Base-by-base conservation (phyloP, 2,113 vertebrate genomes). In the Sterna hirundo region DNA sequence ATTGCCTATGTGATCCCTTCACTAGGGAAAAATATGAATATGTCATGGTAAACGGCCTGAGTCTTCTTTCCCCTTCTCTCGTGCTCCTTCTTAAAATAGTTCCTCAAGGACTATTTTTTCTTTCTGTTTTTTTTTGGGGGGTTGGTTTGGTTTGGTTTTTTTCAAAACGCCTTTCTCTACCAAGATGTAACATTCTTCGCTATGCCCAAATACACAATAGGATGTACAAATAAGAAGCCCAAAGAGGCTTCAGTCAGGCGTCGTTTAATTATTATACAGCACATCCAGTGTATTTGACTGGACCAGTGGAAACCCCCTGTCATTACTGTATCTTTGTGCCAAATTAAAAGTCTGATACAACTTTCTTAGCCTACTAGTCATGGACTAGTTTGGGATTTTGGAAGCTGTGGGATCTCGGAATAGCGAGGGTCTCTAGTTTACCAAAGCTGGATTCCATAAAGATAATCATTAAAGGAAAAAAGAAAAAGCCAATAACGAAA, bases 121-220 rank as follows among this genome's bases (percentile, higher is more conserved):
- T 57, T 71, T 72, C 22, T 65, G 46, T 61, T 38, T 27, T 62
- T 49, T 49, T 22, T 10, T 47, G 27, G 16, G 27, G 29, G 29
- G 60, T 25, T 32, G 6, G 1, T 23, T 19, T 57, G 23, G 10
- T 14, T 18, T 22, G 18, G 1, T 30, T 2, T 30, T 4, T 25
- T 77, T 16, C 16, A 3, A 11, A 47, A 13, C 19, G 30, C 29
- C 6, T 58, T 71, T 68, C 11, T 80, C 46, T 93, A 12, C 16
- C 40, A 66, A 76, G 22, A 68, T 34, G 14, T 36, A 54, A 75
- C 71, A 12, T 34, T 64, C 42, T 85, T 83, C 1, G 1, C 9
- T 44, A 27, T 70, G 34, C 16, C 46, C n/a, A 76, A 25, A 36
- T n/a, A 30, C 30, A 25, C 3, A 52, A 38, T 2, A 21, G 54